Evolutionary conservation across 1,140 invertebrate genomes (phyloP).

Genomic region (Oncopodura yosiiana): DNA sequence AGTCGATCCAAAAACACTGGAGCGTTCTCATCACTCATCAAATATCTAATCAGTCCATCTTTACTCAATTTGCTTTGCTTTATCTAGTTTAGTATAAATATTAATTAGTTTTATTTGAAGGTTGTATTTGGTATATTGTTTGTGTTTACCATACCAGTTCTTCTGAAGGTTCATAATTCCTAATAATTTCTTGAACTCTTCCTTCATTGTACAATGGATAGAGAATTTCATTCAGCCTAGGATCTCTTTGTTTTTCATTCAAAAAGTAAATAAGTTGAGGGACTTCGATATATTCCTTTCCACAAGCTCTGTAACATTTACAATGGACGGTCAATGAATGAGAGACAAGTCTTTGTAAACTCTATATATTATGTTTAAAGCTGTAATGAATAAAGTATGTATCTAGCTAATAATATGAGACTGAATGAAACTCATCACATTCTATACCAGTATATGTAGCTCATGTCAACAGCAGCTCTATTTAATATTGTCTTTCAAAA

Average conservation of each 20-base stretch:
- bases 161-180: slow-evolving; percentile 82
- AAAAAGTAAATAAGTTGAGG: slow-evolving; percentile 88
- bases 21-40: slow-evolving; percentile 99
- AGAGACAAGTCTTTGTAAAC: no score
- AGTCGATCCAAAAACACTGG: slow-evolving; percentile 94
- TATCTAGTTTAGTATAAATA: slow-evolving; percentile 2
- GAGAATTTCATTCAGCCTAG: slow-evolving; percentile 95
- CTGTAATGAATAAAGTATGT: no score
- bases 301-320: slow-evolving; percentile 73
- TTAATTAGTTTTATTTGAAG: not conserved
- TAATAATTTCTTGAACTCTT: slow-evolving; percentile 83
- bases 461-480: no score
- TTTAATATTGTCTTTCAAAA: no score
- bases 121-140: slow-evolving; percentile 35
- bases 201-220: slow-evolving; percentile 96
- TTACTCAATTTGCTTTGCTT: slow-evolving; percentile 64
- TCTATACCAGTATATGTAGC: no score
- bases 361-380: no score
- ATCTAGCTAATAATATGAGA: no score
- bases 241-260: slow-evolving; percentile 98
- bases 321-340: no score
- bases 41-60: slow-evolving; percentile 90
- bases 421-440: no score
- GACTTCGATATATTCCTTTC: slow-evolving; percentile 74
- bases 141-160: no score